Evolutionary conservation across 2,888 invertebrate genomes (phyloP).

Genomic region (Sarcophaga rosellei): DNA sequence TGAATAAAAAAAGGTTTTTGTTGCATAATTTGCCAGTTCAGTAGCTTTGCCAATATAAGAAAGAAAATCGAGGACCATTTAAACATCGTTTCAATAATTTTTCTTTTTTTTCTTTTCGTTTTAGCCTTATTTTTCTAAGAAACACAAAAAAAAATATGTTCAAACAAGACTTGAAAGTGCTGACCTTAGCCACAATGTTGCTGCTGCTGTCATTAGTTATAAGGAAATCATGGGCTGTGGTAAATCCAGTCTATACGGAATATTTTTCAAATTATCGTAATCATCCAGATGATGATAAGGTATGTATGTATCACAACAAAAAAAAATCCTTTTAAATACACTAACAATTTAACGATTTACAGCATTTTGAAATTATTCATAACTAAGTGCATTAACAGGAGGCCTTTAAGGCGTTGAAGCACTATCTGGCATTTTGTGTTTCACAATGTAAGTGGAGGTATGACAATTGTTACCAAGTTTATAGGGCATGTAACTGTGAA

Average conservation of each 20-base stretch:
- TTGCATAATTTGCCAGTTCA: neutral
- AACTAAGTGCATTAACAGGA: no score
- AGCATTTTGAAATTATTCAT: no score
- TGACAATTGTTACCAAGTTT: no score
- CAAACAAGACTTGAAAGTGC: conserved; percentile 53
- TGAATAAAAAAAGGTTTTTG: conserved; percentile 8
- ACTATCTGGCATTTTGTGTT: no score
- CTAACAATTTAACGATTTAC: no score
- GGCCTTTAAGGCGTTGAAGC: neutral
- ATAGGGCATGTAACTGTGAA: no score
- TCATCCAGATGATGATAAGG: conserved; percentile 76
- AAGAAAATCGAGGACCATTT: conserved; percentile 46
- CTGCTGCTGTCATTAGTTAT: conserved; percentile 48
- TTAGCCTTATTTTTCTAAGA: conserved; percentile 36
- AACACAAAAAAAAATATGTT: conserved; percentile 74
- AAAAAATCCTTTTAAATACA: no score
- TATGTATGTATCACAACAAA: conserved; percentile 65
- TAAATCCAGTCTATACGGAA: conserved; percentile 74
- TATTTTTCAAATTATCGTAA: conserved; percentile 77
- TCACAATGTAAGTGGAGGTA: no score
- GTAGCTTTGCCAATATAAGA: conserved; percentile 20
- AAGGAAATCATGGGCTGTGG: conserved; percentile 60
- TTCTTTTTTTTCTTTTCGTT: conserved; percentile 38
- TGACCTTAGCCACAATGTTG: conserved; percentile 28
- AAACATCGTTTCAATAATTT: conserved; percentile 26